phyloP scores from a whole-genome alignment of 2,113 vertebrate species.

The Notarius quadriscutis region DNA sequence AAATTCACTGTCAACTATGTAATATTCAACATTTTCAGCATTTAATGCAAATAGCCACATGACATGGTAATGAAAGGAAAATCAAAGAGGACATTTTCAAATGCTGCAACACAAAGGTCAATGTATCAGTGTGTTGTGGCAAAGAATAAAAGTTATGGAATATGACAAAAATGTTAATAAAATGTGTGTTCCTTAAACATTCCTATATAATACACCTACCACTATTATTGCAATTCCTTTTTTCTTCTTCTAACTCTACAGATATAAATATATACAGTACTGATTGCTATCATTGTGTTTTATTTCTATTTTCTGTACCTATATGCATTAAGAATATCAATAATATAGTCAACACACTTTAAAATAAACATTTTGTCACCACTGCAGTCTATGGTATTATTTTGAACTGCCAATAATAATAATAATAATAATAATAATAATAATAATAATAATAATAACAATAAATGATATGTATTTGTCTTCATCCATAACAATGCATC shows the following conservation, averaged over 20 bases:
- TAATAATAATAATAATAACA: no score
- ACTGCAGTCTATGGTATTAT: neutral
- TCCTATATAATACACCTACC: no score
- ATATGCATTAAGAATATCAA: neutral
- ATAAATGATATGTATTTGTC: neutral
- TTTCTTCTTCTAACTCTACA: no score
- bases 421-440: no score
- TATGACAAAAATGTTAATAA: no score
- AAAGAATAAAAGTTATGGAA: neutral
- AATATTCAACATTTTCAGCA: neutral
- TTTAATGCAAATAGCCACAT: neutral
- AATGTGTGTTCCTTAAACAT: no score
- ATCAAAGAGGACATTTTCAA: neutral
- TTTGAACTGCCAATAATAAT: neutral
- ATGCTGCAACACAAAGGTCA: neutral
- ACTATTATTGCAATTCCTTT: no score
- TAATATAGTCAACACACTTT: neutral
- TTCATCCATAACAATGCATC: neutral
- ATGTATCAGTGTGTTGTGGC: neutral
- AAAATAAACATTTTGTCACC: neutral
- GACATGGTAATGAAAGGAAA: neutral
- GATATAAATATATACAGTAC: no score
- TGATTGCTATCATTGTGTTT: neutral
- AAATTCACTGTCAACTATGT: neutral
- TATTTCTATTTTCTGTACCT: neutral